These are phyloP conservation scores for Perognathus longimembris DNA, from an alignment of 2,113 vertebrate species.

Conservation along the genomic window DNA sequence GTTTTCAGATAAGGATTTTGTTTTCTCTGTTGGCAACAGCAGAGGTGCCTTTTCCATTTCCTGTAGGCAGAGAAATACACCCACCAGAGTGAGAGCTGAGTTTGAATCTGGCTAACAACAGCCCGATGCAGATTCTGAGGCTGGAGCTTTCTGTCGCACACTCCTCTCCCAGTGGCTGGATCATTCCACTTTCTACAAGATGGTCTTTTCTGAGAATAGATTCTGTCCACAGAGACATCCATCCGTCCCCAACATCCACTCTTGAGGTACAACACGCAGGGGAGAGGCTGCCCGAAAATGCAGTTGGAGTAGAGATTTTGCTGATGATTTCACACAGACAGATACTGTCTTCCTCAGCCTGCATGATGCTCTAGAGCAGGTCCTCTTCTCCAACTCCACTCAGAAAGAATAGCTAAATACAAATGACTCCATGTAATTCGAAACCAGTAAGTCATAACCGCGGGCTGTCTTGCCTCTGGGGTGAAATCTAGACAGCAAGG, in stretches of 20 bases:
- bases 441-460: too few relatives aligned
- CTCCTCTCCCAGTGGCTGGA: background rate
- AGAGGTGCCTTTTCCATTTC: background rate
- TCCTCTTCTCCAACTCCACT: background rate
- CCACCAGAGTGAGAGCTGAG: background rate
- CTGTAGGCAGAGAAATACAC: background rate
- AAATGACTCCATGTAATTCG: background rate
- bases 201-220: background rate
- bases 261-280: fast-evolving
- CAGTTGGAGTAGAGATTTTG: background rate
- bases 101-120: background rate
- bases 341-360: background rate
- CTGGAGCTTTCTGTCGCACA: background rate
- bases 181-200: background rate
- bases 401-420: background rate
- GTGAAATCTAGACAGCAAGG: background rate
- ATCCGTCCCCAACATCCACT: background rate
- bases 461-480: background rate
- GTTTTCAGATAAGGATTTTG: slow-evolving; percentile 18
- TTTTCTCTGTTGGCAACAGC: background rate
- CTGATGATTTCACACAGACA: background rate
- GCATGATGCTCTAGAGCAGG: background rate
- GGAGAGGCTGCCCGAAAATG: background rate
- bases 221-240: background rate
- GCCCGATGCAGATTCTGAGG: background rate